These are phyloP conservation scores for Psittacula derbiana DNA, from an alignment of 2,797 vertebrate species.

Conservation along the genomic window DNA sequence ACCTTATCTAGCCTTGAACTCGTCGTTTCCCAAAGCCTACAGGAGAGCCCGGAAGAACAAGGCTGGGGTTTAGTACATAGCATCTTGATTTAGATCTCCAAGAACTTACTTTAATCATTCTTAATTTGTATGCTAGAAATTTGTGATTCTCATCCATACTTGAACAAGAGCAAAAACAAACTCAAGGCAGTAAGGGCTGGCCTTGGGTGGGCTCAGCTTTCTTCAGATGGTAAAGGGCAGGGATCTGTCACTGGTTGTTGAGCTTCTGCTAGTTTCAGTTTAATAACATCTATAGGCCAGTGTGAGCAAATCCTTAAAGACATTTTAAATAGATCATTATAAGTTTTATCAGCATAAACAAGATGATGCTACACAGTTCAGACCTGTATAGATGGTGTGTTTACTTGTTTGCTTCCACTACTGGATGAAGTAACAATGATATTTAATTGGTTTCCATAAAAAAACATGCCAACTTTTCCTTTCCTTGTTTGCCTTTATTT, in stretches of 20 bases:
- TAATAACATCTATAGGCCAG: background rate
- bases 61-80: background rate
- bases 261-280: background rate
- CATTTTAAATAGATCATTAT: background rate
- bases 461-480: background rate
- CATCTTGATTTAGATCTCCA: background rate
- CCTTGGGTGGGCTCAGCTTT: background rate
- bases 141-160: background rate
- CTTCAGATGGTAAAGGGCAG: background rate
- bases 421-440: background rate
- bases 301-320: background rate
- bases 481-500: background rate
- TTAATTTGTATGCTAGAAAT: background rate
- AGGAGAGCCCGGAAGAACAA: background rate
- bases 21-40: background rate
- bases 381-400: background rate
- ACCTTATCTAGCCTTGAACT: background rate
- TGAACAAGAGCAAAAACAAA: background rate
- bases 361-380: background rate
- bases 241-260: background rate
- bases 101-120: background rate
- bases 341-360: background rate
- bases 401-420: slow-evolving; percentile 16
- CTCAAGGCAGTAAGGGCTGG: background rate
- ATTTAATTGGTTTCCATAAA: background rate